A percentile compares a stretch with the other conserved stretches of the same genome.
phyloP scores from a whole-genome alignment of 2,888 invertebrate species.

The Exephanes ischioxanthus region DNA sequence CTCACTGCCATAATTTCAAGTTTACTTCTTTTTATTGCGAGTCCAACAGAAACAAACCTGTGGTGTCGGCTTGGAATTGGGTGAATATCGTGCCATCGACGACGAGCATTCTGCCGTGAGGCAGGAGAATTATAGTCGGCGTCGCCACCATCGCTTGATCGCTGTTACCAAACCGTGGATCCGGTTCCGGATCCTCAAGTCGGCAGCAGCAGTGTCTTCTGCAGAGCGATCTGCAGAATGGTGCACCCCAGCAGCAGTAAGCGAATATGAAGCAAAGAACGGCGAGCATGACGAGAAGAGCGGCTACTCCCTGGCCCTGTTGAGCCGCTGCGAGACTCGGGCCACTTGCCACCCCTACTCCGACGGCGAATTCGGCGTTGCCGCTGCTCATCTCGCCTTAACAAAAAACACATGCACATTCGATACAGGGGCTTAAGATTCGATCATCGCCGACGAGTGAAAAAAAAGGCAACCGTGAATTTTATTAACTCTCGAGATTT shows the following conservation, averaged over 20 bases:
- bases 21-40: not conserved
- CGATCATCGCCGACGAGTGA: not conserved
- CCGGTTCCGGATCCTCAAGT: constrained; percentile 84
- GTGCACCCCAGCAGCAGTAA: constrained; percentile 87
- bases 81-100: constrained; percentile 86
- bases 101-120: constrained; percentile 87
- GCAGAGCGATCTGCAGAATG: constrained; percentile 86
- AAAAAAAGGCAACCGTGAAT: not conserved
- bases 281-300: constrained; percentile 86
- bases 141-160: constrained; percentile 84
- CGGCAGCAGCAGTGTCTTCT: constrained; percentile 84
- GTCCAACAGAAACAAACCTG: constrained; percentile 68
- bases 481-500: not conserved
- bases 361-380: constrained; percentile 72
- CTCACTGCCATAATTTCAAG: not conserved
- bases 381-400: constrained; percentile 70
- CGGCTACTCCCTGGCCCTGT: constrained; percentile 85
- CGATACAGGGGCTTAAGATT: not conserved
- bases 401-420: constrained; percentile 26
- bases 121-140: constrained; percentile 87
- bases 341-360: constrained; percentile 79
- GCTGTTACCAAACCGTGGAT: constrained; percentile 77
- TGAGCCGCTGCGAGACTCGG: constrained; percentile 81
- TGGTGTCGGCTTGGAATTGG: constrained; percentile 84
- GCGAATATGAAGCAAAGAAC: constrained; percentile 87